phyloP scores from a whole-genome alignment of 2,888 invertebrate genomes.

The Helobdella robusta region DNA sequence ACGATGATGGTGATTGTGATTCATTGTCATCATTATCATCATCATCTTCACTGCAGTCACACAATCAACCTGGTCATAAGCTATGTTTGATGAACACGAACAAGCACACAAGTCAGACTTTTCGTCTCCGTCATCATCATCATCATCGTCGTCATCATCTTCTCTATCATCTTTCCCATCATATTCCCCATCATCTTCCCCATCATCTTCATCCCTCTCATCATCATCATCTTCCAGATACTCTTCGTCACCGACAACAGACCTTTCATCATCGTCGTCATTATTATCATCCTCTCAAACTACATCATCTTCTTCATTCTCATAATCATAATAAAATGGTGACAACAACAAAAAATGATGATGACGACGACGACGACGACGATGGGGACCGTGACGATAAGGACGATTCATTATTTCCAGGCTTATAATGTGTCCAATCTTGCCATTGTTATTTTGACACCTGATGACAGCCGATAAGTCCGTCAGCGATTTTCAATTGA shows the following conservation, averaged over 20 bases:
- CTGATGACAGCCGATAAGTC: too few relatives aligned
- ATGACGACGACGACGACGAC: too few relatives aligned
- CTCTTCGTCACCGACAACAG: slow-evolving; percentile 21
- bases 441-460: too few relatives aligned
- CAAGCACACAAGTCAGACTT: background rate
- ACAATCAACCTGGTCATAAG: too few relatives aligned
- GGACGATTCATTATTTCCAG: too few relatives aligned
- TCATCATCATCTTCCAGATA: slow-evolving; percentile 27
- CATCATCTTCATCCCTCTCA: slow-evolving; percentile 29
- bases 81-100: background rate
- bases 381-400: too few relatives aligned
- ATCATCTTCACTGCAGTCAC: too few relatives aligned
- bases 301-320: background rate
- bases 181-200: slow-evolving; percentile 27
- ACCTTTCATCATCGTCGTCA: background rate
- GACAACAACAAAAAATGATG: too few relatives aligned
- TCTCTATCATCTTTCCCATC: slow-evolving; percentile 26
- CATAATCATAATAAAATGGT: slow-evolving; percentile 4
- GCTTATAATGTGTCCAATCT: too few relatives aligned
- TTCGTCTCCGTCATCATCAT: slow-evolving; percentile 18
- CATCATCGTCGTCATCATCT: slow-evolving; percentile 15
- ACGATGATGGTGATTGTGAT: slow-evolving; percentile 20
- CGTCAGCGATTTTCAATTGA: too few relatives aligned
- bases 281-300: slow-evolving; percentile 6
- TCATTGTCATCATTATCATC: slow-evolving; percentile 16